Evolutionary conservation across 1,140 invertebrate species (phyloP), one percentile per base, ranked within the genome.

Genomic region (Nasonia vitripennis): DNA sequence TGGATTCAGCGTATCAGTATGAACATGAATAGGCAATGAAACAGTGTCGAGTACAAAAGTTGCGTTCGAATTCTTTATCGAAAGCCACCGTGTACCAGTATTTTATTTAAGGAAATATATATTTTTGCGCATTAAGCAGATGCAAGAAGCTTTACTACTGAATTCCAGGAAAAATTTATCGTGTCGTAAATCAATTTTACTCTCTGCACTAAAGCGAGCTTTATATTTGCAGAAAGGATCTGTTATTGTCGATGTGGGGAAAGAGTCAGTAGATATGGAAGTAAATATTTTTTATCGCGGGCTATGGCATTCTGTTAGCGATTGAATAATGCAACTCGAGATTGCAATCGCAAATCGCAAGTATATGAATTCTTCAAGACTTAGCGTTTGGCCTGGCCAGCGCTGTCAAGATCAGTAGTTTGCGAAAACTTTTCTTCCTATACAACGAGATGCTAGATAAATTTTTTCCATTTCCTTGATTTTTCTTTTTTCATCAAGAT

Each of bases 171-270:
- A 41, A 81, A 73, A 81, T 81, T 73, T 81, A 81, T 81, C 51
- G 68, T 51, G 41, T 31, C 68, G 23, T 81, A 81, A 73, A 81
- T 81, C 70, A 81, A 48, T 41, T 81, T 81, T 81, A 20, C 45
- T 81, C 45, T 81, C 45, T 73, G 27, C 27, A 48, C 17, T 55
- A n/a, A 81, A 81, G 27, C 68, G 68, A 51, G 80, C 70, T 74
- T 73, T 74, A 74, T 74, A 74, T 74, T 81, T 74, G 80, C 45
- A 81, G 48, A 81, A 73, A 23, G 12, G 70, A 81, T 81, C n/a
- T 81, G 23, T n/a, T 74, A 31, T 81, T 81, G 45, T 81, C 45
- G 73, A 81, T 74, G 45, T 62, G 5, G 51, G 51, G 23, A 51
- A 81, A 81, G 71, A 27, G 14, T n/a, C 48, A 14, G 17, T 4